Evolutionary conservation across 2,888 invertebrate species (phyloP), one percentile per base, ranked within the genome.

Genomic region (Pseudococcus longispinus): DNA sequence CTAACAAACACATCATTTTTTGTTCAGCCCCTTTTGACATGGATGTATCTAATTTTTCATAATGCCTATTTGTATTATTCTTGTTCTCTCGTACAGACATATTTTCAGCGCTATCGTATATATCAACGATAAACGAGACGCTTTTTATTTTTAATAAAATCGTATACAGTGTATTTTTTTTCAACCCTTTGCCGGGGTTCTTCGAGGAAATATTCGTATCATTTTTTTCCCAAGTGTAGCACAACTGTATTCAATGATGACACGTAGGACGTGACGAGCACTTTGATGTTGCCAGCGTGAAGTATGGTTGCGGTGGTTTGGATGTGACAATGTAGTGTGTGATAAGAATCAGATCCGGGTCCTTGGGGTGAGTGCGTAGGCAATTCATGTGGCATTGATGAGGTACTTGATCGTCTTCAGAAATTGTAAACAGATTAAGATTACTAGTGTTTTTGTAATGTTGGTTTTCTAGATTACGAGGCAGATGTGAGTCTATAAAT

Each of bases 51-150:
- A 70, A 70, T 70, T 70, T 70, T 70, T 70, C 70, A 70, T 70
- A 70, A 70, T 70, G 70, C 70, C 70, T 70, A 70, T 70, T 70
- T 70, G 70, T 70, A 70, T 70, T 70, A 70, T 70, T 70, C 70
- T 70, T 70, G 70, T 70, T 70, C 70, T 18, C 29, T 70, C 70
- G 70, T 70, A 70, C 70, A 70, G 70, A 70, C 70, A 70, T 70
- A 70, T 70, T 70, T 70, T 70, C 70, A 70, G 29, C 70, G 29
- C 70, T 26, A 70, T 70, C 70, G 70, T 70, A 70, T 70, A 70
- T 70, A 70, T 29, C 70, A 70, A 70, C 32, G 29, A 70, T 70
- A 70, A 70, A 70, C 70, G 70, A 70, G 70, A 29, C 70, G 70
- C 18, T 70, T 70, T 70, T 70, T 70, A 70, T 70, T 70, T 70